These are phyloP conservation scores for Agapostemon virescens DNA, from an alignment of 2,888 invertebrate genomes.

Conservation along the genomic window DNA sequence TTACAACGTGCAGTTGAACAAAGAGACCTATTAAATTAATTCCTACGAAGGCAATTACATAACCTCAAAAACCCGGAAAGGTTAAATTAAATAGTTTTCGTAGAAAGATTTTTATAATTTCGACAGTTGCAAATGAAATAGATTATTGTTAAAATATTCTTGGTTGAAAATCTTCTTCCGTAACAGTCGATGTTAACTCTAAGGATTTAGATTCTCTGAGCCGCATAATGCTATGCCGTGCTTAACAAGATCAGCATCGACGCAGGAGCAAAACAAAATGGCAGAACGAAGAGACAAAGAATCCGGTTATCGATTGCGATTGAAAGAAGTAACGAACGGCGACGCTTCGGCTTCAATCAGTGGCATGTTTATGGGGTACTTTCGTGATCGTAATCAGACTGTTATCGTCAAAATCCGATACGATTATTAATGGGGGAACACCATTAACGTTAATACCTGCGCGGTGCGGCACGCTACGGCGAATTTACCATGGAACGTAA, in stretches of 20 bases:
- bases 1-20: too few relatives aligned
- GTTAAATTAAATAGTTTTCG: too few relatives aligned
- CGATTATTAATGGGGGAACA: constrained; percentile 35
- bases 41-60: too few relatives aligned
- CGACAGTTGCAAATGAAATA: too few relatives aligned
- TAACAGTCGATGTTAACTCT: too few relatives aligned
- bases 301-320: background rate
- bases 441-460: constrained; percentile 43
- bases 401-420: constrained; percentile 16
- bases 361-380: background rate
- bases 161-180: too few relatives aligned
- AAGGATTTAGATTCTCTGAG: background rate
- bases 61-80: too few relatives aligned
- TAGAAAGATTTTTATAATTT: too few relatives aligned
- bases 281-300: background rate
- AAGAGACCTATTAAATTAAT: too few relatives aligned
- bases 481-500: constrained; percentile 30
- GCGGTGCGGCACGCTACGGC: background rate
- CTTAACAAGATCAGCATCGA: background rate
- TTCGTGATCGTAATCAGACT: constrained; percentile 16
- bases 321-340: constrained; percentile 1
- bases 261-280: background rate
- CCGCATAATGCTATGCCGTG: background rate
- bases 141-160: too few relatives aligned
- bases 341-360: background rate